A percentile compares a stretch with the other conserved stretches of the same genome.
Conservation (phyloP, 2,888 invertebrate genomes). For the Agrenia bidenticulata region DNA sequence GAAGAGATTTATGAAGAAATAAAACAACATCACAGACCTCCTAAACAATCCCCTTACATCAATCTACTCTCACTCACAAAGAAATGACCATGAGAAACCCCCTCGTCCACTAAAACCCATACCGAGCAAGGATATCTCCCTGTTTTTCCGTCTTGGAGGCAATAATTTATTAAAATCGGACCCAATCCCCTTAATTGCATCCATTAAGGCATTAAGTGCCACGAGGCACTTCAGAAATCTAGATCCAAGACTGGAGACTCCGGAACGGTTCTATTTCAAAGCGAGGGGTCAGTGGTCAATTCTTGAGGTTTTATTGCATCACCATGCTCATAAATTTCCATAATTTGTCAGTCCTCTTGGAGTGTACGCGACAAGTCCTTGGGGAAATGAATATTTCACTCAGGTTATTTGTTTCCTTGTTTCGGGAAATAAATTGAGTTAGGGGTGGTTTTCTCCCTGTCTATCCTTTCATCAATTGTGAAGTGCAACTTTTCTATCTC, state of each 20-base stretch:
- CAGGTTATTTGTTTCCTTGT: constrained; percentile 9
- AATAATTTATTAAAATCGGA: constrained; percentile 20
- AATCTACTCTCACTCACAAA: not conserved
- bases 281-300: constrained; percentile 18
- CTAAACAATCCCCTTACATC: not conserved
- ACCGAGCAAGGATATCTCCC: too few species aligned
- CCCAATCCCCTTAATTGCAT: constrained; percentile 20
- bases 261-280: too few species aligned
- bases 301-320: constrained; percentile 36
- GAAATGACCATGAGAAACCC: not conserved
- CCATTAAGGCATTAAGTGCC: constrained; percentile 15
- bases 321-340: constrained; percentile 49
- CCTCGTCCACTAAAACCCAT: not conserved
- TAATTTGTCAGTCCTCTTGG: constrained; percentile 49
- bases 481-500: too few species aligned
- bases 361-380: constrained; percentile 33
- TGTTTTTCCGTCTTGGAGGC: not conserved
- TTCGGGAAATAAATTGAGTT: not conserved
- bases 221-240: too few species aligned
- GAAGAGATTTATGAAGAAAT: constrained; percentile 16
- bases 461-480: too few species aligned
- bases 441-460: not conserved
- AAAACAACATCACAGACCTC: constrained; percentile 7
- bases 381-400: constrained; percentile 49
- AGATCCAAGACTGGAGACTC: too few species aligned